Base-by-base conservation (phyloP, 2,888 invertebrate species). In the Protonemura montana region DNA sequence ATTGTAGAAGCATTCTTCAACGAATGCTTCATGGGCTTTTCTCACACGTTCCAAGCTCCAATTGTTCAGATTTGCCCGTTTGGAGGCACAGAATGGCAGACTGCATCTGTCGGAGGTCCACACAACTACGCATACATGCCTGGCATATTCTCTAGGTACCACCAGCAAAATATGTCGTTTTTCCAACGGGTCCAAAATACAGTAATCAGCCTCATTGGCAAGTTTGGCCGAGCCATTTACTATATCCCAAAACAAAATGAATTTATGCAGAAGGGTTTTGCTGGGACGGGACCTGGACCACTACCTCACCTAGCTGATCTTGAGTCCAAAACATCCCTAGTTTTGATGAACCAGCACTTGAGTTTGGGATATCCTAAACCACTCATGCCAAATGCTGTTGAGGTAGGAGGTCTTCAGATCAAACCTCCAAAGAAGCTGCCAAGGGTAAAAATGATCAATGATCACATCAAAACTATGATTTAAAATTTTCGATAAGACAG, bases 41-140 rank as follows among this genome's bases (percentile, higher is more conserved):
- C 85, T 0, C 85, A 87, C 35, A 86, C 87, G 29, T 87, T 87
- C 42, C 86, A 87, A 41, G 87, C 83, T 26, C 88, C 88, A 21
- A 87, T 91, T 16, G 89, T 92, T 27, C 59, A 90, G 0, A 89
- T 92, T 7, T 92, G 92, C 89, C 92, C 93, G 0, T 87, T 93
- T 76, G 92, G 92, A 25, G 90, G 91, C 78, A 91, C 91, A 85
- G 90, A 91, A 77, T 92, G 91, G 89, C 91, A 92, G 88, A 92
- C 92, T 86, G 91, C 91, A 82, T 91, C 92, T 87, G 91, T 92
- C 90, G 93, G 92, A 0, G 90, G 92, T 83, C 91, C 93, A 0
- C 90, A 91, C 0, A 92, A 93, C 0, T 91, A 91, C 89, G 92
- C 93, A 0, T 92, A 92, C 89, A 91, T 93, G 41, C 93, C 93